phyloP scores from a whole-genome alignment of 2,113 vertebrate species.

The Ophiodon elongatus region DNA sequence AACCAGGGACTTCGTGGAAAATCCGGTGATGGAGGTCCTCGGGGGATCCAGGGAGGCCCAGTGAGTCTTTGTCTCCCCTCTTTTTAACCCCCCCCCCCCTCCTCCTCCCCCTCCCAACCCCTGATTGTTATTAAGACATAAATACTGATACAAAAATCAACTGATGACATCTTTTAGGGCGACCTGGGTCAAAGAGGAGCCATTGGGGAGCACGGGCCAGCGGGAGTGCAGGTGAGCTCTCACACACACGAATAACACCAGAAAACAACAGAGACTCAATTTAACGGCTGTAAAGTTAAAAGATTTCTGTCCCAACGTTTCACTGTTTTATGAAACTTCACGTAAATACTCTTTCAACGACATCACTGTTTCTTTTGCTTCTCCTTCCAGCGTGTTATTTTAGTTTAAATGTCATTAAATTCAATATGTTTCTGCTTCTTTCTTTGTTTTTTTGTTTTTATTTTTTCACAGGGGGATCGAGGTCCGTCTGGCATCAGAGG shows the following conservation, averaged over 20 bases:
- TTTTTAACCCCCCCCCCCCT: accelerated
- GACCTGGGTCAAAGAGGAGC: conserved; percentile 91
- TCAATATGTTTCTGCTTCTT: not conserved
- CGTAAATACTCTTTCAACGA: not conserved
- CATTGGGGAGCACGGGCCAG: conserved; percentile 90
- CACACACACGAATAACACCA: too few species aligned
- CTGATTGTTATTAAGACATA: not conserved
- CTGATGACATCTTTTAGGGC: conserved; percentile 82
- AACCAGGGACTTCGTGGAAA: conserved; percentile 90
- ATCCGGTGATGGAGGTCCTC: conserved; percentile 88
- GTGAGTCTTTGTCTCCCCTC: conserved; percentile 83
- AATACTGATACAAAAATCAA: not conserved
- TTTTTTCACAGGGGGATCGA: conserved; percentile 83
- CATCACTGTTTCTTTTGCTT: not conserved
- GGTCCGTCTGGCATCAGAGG: conserved; percentile 91
- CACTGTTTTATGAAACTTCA: not conserved
- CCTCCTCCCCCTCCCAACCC: too few species aligned
- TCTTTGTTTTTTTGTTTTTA: not conserved
- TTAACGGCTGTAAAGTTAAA: not conserved
- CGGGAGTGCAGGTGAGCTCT: conserved; percentile 87
- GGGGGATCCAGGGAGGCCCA: conserved; percentile 87
- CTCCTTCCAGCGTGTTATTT: not conserved
- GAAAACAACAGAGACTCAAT: not conserved
- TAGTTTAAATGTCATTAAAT: not conserved
- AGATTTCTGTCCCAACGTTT: not conserved